phyloP scores from a whole-genome alignment of 2,113 vertebrate genomes.

The Petrocephalus microphthalmus region DNA sequence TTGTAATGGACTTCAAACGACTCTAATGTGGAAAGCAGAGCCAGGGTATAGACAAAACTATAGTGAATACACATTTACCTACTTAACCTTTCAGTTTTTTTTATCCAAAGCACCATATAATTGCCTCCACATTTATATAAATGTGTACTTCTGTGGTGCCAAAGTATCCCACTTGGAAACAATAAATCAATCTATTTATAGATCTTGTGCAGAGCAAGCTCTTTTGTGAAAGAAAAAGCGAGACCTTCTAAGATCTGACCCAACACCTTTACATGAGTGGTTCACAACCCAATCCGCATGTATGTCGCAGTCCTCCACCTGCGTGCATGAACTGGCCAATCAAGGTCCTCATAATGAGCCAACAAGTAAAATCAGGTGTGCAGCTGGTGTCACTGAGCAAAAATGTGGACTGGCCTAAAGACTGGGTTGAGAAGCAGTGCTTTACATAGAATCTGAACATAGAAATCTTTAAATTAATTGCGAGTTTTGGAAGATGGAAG shows the following conservation, averaged over 20 bases:
- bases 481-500: background rate
- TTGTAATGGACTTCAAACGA: background rate
- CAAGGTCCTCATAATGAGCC: background rate
- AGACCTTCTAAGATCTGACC: background rate
- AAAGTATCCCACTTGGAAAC: background rate
- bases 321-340: background rate
- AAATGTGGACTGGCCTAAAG: background rate
- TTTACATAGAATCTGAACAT: background rate
- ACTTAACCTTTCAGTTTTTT: background rate
- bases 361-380: background rate
- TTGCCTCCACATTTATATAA: background rate
- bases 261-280: background rate
- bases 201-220: background rate
- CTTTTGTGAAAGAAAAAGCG: background rate
- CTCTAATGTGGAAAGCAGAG: background rate
- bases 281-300: background rate
- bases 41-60: background rate
- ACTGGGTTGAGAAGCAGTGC: background rate
- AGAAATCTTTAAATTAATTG: background rate
- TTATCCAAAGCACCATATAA: background rate
- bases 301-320: background rate
- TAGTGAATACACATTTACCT: background rate
- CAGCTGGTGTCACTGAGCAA: background rate
- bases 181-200: background rate
- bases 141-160: background rate